phyloP scores from a whole-genome alignment of 1,140 invertebrate species.

The Panulirus ornatus region DNA sequence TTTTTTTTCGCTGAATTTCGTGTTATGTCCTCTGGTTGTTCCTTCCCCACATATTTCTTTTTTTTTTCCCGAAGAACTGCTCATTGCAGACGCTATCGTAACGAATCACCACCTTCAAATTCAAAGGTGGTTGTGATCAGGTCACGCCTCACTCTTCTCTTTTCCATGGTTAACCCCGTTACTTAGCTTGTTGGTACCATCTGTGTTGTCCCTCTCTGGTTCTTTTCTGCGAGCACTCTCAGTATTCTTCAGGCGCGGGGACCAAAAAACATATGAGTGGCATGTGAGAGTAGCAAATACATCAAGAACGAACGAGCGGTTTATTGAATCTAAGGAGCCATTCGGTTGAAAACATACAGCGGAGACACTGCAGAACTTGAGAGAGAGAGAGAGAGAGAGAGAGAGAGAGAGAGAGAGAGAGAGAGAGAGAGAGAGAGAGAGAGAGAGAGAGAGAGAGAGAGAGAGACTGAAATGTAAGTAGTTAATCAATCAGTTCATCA shows the following conservation, averaged over 20 bases:
- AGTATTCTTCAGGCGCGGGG: background rate
- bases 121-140: too few species aligned
- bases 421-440: background rate
- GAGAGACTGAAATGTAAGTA: background rate
- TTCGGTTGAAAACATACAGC: background rate
- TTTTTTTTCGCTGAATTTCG: background rate
- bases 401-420: slow-evolving; percentile 39
- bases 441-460: background rate
- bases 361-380: slow-evolving; percentile 22
- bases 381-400: slow-evolving; percentile 50
- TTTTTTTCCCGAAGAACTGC: background rate
- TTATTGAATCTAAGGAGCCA: background rate
- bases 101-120: too few species aligned
- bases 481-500: too few species aligned
- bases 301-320: background rate
- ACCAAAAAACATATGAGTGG: background rate
- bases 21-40: background rate
- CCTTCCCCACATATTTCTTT: background rate
- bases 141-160: too few species aligned
- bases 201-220: too few species aligned
- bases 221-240: too few species aligned
- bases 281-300: background rate
- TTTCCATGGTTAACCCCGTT: too few species aligned
- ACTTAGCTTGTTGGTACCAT: too few species aligned
- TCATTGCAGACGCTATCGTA: too few species aligned